Percentiles rank a stretch among this genome's conserved stretches.
phyloP scores from a whole-genome alignment of 2,888 invertebrate genomes.

The Polydrusus pterygomalis region DNA sequence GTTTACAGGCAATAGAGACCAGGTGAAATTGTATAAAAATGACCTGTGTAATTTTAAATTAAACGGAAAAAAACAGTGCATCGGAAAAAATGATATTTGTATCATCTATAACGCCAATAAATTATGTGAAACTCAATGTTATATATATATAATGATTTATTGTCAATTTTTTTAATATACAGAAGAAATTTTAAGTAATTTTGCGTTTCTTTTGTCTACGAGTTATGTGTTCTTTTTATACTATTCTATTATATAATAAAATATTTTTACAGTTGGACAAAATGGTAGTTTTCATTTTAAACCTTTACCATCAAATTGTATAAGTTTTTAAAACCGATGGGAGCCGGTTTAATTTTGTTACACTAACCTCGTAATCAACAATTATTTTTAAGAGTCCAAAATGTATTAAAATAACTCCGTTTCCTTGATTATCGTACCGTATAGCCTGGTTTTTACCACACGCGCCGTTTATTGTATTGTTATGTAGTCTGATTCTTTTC shows the following conservation, averaged over 20 bases:
- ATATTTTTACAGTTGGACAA: slow-evolving; percentile 56
- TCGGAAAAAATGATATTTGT: slow-evolving; percentile 71
- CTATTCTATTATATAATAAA: slow-evolving; percentile 54
- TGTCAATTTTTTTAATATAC: slow-evolving; percentile 73
- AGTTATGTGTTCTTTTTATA: slow-evolving; percentile 53
- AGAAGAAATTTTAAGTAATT: slow-evolving; percentile 67
- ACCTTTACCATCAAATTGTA: too few relatives aligned
- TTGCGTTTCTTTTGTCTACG: slow-evolving; percentile 47
- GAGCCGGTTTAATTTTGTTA: too few relatives aligned
- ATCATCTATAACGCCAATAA: slow-evolving; percentile 68
- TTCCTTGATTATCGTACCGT: too few relatives aligned
- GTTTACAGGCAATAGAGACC: slow-evolving; percentile 69
- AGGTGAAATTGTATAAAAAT: slow-evolving; percentile 62
- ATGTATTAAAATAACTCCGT: too few relatives aligned
- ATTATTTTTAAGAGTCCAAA: too few relatives aligned
- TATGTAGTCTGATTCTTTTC: too few relatives aligned
- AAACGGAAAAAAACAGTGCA: slow-evolving; percentile 63
- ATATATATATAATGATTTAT: slow-evolving; percentile 71
- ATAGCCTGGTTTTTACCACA: too few relatives aligned
- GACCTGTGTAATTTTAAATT: slow-evolving; percentile 51
- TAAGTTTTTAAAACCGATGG: neutral
- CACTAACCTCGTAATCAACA: too few relatives aligned
- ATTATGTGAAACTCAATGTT: slow-evolving; percentile 69
- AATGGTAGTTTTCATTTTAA: slow-evolving; percentile 8
- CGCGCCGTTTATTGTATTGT: too few relatives aligned